phyloP scores from a whole-genome alignment of 1,140 invertebrate genomes.

The Aphelenchoides fujianensis region DNA sequence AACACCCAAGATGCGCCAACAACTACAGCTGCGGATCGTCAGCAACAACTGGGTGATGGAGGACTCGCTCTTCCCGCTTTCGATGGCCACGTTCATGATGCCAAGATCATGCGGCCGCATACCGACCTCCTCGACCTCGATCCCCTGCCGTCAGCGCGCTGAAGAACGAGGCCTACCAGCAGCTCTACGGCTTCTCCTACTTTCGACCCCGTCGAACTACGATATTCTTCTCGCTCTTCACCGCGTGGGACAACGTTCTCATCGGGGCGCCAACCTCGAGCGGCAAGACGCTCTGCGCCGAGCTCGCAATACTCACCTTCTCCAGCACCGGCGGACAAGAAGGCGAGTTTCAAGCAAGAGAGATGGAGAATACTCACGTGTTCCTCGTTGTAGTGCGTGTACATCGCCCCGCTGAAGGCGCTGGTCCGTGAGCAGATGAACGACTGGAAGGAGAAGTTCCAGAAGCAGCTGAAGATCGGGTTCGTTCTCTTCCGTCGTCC shows the following conservation, averaged over 20 bases:
- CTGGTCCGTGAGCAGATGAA: constrained; percentile 89
- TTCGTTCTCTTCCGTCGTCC: too few species aligned
- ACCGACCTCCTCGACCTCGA: constrained; percentile 86
- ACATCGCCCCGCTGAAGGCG: constrained; percentile 97
- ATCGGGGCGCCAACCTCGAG: constrained; percentile 96
- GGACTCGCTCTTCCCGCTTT: constrained; percentile 72
- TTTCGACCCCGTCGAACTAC: constrained; percentile 99
- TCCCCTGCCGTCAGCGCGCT: constrained; percentile 80
- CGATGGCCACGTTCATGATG: constrained; percentile 83
- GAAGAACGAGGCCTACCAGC: constrained; percentile 74
- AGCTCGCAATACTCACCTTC: constrained; percentile 94
- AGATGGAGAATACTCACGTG: not conserved
- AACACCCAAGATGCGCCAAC: constrained; percentile 79
- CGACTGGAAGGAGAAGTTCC: constrained; percentile 89
- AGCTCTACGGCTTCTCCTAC: constrained; percentile 83
- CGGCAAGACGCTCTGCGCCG: constrained; percentile 96
- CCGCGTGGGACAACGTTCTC: constrained; percentile 67
- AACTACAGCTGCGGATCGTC: constrained; percentile 82
- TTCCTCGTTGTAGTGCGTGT: constrained; percentile 77
- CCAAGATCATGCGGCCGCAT: constrained; percentile 85
- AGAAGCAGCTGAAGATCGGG: constrained; percentile 69
- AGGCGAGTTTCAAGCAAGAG: constrained; percentile 70
- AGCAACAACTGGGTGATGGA: constrained; percentile 88
- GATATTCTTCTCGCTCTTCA: constrained; percentile 90
- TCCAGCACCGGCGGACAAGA: constrained; percentile 77